Evolutionary conservation across 2,888 invertebrate species (phyloP).

Genomic region (Orchesella flavescens): DNA sequence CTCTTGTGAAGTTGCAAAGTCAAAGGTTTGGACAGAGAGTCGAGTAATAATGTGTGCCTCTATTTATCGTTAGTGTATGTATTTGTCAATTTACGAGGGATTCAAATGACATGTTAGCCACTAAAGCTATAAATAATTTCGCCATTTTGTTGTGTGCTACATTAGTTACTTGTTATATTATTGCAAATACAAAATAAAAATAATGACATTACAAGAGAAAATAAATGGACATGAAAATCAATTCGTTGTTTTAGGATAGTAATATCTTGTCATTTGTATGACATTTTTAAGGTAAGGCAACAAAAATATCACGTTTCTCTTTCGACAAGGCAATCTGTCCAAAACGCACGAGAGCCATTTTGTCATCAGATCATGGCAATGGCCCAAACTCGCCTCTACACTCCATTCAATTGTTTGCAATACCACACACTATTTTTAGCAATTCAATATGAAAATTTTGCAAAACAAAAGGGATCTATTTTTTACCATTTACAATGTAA

Average conservation of each 20-base stretch:
- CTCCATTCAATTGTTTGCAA: too few species aligned
- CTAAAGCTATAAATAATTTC: conserved; percentile 28
- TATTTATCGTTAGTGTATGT: not conserved
- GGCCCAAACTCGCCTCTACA: too few species aligned
- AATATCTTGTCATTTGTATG: conserved; percentile 24
- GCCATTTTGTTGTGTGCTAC: conserved; percentile 8
- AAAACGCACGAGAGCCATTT: conserved; percentile 8
- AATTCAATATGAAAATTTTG: too few species aligned
- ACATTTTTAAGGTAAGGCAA: conserved; percentile 43
- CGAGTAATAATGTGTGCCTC: not conserved
- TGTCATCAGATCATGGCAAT: conserved; percentile 25
- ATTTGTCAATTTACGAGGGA: conserved; percentile 10
- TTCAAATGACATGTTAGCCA: conserved; percentile 15
- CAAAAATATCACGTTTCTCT: conserved; percentile 27
- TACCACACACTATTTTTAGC: conserved; percentile 16
- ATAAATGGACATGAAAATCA: conserved; percentile 12
- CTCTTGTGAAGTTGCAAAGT: not conserved
- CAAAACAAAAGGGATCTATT: too few species aligned
- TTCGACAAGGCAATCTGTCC: conserved; percentile 26
- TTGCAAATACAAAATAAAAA: not conserved
- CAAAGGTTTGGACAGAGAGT: not conserved
- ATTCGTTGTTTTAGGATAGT: conserved; percentile 16
- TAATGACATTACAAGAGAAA: conserved; percentile 11
- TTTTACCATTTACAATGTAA: not conserved
- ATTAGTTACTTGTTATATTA: not conserved